Percentiles rank a stretch among this genome's conserved stretches.
These are phyloP conservation scores for Amblyteles armatorius DNA, from an alignment of 2,888 invertebrate genomes.

Conservation along the genomic window DNA sequence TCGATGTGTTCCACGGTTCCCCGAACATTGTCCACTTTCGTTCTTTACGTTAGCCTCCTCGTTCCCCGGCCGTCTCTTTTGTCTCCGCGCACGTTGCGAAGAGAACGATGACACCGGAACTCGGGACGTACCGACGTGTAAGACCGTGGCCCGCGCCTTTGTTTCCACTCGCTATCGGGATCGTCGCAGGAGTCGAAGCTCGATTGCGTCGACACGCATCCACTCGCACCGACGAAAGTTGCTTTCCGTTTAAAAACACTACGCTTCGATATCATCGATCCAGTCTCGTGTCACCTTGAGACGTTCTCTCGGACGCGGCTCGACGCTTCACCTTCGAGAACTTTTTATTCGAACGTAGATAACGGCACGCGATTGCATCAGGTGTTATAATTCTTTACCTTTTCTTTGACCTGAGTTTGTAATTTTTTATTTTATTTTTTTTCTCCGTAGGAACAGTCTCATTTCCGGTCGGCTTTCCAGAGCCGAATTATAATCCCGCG, in stretches of 20 bases:
- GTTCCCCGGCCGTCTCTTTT: background rate
- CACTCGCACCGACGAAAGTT: background rate
- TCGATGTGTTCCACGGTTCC: slow-evolving; percentile 19
- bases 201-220: slow-evolving; percentile 10
- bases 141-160: background rate
- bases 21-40: slow-evolving; percentile 47
- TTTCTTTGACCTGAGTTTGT: background rate
- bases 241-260: background rate
- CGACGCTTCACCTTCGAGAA: background rate
- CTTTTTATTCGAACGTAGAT: no score
- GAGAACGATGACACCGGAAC: slow-evolving; percentile 61
- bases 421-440: background rate
- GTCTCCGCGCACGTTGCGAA: slow-evolving; percentile 2
- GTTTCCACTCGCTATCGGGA: slow-evolving; percentile 30
- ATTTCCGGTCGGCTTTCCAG: no score
- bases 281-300: slow-evolving; percentile 7
- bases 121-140: slow-evolving; percentile 34
- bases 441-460: no score
- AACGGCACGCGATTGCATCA: no score
- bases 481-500: background rate
- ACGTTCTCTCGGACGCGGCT: background rate
- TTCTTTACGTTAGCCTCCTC: background rate
- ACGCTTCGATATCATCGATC: slow-evolving; percentile 36
- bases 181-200: background rate
- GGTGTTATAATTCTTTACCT: background rate